Base-by-base conservation (phyloP, 2,113 vertebrate genomes). In the Channa argus region DNA sequence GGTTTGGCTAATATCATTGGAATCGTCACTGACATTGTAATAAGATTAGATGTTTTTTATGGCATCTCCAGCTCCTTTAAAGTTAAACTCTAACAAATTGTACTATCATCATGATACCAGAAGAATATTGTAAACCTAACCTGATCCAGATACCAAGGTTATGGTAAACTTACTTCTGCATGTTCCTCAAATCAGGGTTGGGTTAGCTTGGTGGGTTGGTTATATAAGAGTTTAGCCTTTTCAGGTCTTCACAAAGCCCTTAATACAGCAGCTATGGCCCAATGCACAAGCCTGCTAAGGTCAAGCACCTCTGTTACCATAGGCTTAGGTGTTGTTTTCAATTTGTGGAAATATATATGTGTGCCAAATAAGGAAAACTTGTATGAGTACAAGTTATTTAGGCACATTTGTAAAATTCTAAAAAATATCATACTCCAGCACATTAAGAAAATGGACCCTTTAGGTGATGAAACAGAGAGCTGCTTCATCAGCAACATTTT, bases 161-260 rank as follows among this genome's bases (percentile, higher is more conserved):
- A 3, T 24, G 6, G 8, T 71, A 47, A 73, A 12, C 13, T 24
- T 54, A 55, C 3, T 6, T 33, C 41, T 67, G 44, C 58, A 67
- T 74, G 61, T 74, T 68, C 69, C 55, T 59, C 15, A 14, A 24
- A 47, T 47, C 63, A 50, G 50, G 45, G 52, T 59, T 63, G 63
- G 68, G 76, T 82, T 72, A 73, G 49, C 54, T 75, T 49, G 66
- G 44, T 51, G 47, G 66, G 44, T 51, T 52, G 61, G 63, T 90
- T 90, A 73, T 63, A 55, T 71, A 90, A 92, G 52, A 12, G 43
- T 87, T 86, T 67, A 90, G 80, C 78, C 71, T 24, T 44, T 73
- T 78, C 64, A 71, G 64, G 54, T 71, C 71, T 66, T 60, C 63
- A 74, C 61, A 69, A 49, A 64, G 71, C 5, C 34, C 73, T 65